phyloP scores from a whole-genome alignment of 2,888 invertebrate genomes.

The Leptura quadrifasciata region DNA sequence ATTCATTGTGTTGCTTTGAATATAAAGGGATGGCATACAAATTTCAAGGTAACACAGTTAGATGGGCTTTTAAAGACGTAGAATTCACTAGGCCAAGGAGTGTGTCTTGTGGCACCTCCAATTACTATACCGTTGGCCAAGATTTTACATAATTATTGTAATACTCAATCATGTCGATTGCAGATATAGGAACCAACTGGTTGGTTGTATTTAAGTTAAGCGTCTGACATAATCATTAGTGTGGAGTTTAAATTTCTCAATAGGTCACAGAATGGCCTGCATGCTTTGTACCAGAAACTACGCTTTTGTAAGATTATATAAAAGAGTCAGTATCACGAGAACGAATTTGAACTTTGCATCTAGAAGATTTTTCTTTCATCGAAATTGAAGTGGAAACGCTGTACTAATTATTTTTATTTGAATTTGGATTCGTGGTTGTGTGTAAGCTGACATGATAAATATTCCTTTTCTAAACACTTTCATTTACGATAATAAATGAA shows the following conservation, averaged over 20 bases:
- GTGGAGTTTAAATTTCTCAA: conserved; percentile 30
- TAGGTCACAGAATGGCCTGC: conserved; percentile 38
- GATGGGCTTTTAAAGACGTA: not conserved
- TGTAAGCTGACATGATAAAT: too few relatives aligned
- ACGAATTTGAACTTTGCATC: conserved; percentile 28
- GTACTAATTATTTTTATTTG: too few relatives aligned
- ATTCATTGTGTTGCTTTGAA: too few relatives aligned
- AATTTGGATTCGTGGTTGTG: too few relatives aligned
- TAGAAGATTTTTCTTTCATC: conserved; percentile 8
- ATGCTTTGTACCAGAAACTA: conserved; percentile 15
- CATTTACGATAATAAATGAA: too few relatives aligned
- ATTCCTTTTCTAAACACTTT: too few relatives aligned
- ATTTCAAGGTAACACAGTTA: not conserved
- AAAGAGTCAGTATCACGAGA: conserved; percentile 17
- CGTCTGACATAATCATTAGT: conserved; percentile 39
- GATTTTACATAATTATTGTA: conserved; percentile 23
- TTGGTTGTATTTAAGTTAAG: conserved; percentile 31
- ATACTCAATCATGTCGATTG: conserved; percentile 23
- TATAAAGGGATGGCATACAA: not conserved
- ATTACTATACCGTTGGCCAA: not conserved
- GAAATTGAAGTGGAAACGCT: not conserved
- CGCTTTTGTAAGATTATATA: conserved; percentile 27
- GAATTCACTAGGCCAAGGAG: conserved; percentile 13
- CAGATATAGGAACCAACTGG: conserved; percentile 20
- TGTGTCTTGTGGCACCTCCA: conserved; percentile 9